These are phyloP conservation scores for Melanotaenia boesemani DNA, from an alignment of 2,797 vertebrate species.

Conservation along the genomic window DNA sequence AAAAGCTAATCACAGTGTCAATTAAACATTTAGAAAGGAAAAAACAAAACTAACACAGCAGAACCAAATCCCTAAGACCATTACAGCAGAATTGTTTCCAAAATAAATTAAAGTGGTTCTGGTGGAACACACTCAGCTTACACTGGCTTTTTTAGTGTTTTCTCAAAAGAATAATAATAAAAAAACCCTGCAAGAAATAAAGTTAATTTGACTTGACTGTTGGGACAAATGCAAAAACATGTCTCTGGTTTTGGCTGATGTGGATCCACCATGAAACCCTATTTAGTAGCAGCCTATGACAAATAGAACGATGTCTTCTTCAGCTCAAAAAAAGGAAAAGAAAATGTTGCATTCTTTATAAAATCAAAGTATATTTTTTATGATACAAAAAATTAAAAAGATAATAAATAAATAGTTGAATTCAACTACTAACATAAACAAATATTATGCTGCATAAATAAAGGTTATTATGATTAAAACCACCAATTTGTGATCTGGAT, in stretches of 20 bases:
- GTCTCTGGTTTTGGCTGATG: constrained; percentile 38
- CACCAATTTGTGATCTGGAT: neutral
- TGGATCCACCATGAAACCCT: constrained; percentile 27
- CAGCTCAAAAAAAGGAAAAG: no score
- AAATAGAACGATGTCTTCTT: neutral
- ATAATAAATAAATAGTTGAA: neutral
- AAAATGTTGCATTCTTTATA: neutral
- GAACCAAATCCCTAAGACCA: no score
- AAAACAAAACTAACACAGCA: no score
- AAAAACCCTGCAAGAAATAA: constrained; percentile 7
- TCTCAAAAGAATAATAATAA: constrained; percentile 1
- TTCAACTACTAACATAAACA: no score
- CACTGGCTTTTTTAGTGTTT: no score
- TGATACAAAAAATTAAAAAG: neutral
- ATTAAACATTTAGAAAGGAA: no score
- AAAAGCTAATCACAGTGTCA: no score
- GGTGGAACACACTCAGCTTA: neutral
- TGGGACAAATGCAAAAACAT: constrained; percentile 31
- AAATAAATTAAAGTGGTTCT: neutral
- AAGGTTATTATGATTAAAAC: neutral
- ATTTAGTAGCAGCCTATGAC: constrained; percentile 30
- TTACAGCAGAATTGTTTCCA: no score
- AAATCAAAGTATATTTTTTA: neutral
- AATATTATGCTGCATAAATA: neutral
- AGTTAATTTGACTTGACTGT: constrained; percentile 6